Conservation (phyloP, 2,797 vertebrate species). For the Neostethus bicornis region DNA sequence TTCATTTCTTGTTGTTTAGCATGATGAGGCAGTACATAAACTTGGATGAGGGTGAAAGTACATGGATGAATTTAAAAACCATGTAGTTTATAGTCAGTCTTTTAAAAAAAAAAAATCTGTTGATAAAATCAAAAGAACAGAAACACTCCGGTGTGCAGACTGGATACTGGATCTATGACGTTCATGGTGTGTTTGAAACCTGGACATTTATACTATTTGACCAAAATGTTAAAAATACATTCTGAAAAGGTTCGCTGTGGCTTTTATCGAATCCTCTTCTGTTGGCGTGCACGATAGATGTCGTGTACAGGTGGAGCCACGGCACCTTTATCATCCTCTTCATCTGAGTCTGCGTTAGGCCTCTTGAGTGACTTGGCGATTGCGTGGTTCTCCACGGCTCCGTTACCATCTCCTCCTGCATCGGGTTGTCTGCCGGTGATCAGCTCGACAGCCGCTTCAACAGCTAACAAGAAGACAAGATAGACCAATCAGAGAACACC, state of each 20-base stretch:
- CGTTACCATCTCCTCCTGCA: conserved; percentile 89
- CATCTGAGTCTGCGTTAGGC: conserved; percentile 94
- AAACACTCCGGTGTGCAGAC: conserved; percentile 52
- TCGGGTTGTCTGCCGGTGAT: conserved; percentile 92
- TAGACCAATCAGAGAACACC: neutral
- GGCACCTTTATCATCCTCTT: conserved; percentile 96
- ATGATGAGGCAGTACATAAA: conserved; percentile 79
- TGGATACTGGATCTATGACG: conserved; percentile 31
- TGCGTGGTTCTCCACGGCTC: conserved; percentile 90
- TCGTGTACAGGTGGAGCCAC: conserved; percentile 96
- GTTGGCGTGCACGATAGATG: conserved; percentile 96
- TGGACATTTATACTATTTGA: conserved; percentile 29
- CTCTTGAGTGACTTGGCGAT: conserved; percentile 92
- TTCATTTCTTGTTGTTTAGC: conserved; percentile 69
- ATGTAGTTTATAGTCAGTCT: conserved; percentile 85
- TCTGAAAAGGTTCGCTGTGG: conserved; percentile 43
- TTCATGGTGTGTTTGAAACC: conserved; percentile 33
- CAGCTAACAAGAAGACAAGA: conserved; percentile 72
- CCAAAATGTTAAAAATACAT: conserved; percentile 61
- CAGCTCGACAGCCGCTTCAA: conserved; percentile 92
- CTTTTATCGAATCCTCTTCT: conserved; percentile 94
- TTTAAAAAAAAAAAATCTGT: conserved; percentile 86
- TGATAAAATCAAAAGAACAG: conserved; percentile 66
- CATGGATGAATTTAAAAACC: conserved; percentile 80
- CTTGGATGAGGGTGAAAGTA: conserved; percentile 69